Evolutionary conservation across 1,140 invertebrate genomes (phyloP), one percentile per base, ranked within the genome.

Genomic region (Nasonia longicornis): DNA sequence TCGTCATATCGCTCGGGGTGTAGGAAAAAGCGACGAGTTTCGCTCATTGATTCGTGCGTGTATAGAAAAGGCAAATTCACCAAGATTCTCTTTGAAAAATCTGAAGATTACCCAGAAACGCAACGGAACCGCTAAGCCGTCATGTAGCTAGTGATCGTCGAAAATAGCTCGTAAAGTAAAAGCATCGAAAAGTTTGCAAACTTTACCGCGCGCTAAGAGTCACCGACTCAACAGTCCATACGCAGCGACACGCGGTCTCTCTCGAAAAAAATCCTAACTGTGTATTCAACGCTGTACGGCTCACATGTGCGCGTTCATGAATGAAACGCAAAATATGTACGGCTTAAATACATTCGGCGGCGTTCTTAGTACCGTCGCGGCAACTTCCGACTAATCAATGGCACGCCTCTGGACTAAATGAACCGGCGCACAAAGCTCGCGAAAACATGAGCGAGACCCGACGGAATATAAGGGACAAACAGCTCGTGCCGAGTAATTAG

Each of bases 401-500:
- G 12, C 29, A 12, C 45, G 26, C 16, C 7, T 71, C 6, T 52
- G 26, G 29, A 52, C 52, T 58, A 29, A 63, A 79, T 42, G 77
- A 26, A 38, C 22, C n/a, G 8, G 45, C 8, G 72, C 42, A 0
- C 7, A 22, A 72, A 11, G 45, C 22, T 35, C n/a, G 45, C 26
- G 6, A 58, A 76, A 76, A 63, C 29, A 7, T 12, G 16, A 35
- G 48, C 22, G 42, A 52, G 42, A 31, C 2, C 2, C n/a, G 12
- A 12, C 3, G 71, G 71, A 38, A 42, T 31, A 8, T 16, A 20
- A 38, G 70, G 31, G 20, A 71, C 8, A 63, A 74, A 74, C 12
- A 71, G 14, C 14, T 12, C 20, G 35, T 12, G 35, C 8, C 75
- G 83, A 85, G 82, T 85, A 85, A 87, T 87, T 87, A 87, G 87